Evolutionary conservation across 2,888 invertebrate species (phyloP).

Genomic region (Caenorhabditis sp.): DNA sequence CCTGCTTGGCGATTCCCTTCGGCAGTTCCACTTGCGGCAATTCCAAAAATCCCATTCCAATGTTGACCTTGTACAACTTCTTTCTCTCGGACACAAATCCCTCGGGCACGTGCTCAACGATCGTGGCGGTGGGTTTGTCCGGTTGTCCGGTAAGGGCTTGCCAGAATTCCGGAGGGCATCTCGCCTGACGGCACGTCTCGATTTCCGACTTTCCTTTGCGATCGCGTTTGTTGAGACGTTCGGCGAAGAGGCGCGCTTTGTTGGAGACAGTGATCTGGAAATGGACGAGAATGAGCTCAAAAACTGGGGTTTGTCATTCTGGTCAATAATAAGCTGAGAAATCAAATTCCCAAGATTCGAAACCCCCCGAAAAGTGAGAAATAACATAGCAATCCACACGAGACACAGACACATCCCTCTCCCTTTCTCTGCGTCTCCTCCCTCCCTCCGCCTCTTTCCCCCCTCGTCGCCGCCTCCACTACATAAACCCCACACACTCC

Average conservation of each 20-base stretch:
- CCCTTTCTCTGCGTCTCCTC: not conserved
- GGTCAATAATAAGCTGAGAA: too few relatives aligned
- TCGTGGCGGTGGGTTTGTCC: constrained; percentile 72
- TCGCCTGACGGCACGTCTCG: constrained; percentile 90
- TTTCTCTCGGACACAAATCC: constrained; percentile 77
- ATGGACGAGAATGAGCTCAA: too few relatives aligned
- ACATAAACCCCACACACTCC: not conserved
- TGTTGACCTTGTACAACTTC: constrained; percentile 87
- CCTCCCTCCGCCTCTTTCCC: not conserved
- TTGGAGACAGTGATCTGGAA: constrained; percentile 81
- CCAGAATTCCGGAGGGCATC: constrained; percentile 93
- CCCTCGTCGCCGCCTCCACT: not conserved
- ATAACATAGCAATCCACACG: too few relatives aligned
- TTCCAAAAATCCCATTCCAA: constrained; percentile 99
- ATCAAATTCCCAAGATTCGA: too few relatives aligned
- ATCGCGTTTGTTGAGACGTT: constrained; percentile 98
- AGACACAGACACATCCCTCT: too few relatives aligned
- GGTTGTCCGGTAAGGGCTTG: constrained; percentile 85
- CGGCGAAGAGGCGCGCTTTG: constrained; percentile 90
- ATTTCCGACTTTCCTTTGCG: constrained; percentile 96
- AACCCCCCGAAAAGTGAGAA: too few relatives aligned
- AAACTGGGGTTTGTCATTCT: too few relatives aligned
- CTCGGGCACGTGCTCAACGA: constrained; percentile 87
- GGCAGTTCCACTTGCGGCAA: constrained; percentile 89
- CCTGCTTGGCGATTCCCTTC: constrained; percentile 84